Evolutionary conservation across 2,113 vertebrate genomes (phyloP), one percentile per base, ranked within the genome.

Genomic region (Sula dactylatra): DNA sequence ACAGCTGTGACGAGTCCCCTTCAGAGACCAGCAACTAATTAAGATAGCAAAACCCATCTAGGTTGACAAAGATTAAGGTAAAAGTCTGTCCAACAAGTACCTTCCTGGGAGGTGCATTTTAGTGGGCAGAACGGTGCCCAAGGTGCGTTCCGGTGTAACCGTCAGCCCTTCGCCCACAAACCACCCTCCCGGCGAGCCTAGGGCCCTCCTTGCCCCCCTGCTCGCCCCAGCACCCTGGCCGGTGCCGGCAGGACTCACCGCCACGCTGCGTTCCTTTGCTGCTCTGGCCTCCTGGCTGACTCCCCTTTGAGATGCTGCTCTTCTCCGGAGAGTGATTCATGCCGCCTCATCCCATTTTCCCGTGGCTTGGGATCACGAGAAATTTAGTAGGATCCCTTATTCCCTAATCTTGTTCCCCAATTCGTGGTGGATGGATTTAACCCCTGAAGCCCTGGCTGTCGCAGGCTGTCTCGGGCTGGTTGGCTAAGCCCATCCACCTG

Each of bases 321-420:
- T 32, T 72, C 88, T 85, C 52, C 1, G 4, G 12, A 13, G 10
- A 1, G 52, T 97, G 96, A 97, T 52, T 97, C 94, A 96, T 3
- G 0, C 31, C 18, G 73, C 65, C 62, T 69, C 24, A 0, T 50
- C 25, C 27, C 26, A 2, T 96, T 95, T 97, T 97, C 89, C 97
- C 85, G 10, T 66, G 17, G 32, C 69, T 92, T 87, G 59, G 65
- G 59, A 76, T 94, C 95, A 96, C 36, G 81, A 81, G 97, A 62
- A 78, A 81, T 96, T 96, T 59, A 82, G 79, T 42, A 42, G 90
- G 55, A 93, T 87, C 42, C 16, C 49, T 97, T 78, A 87, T 94
- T 97, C 96, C 92, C 56, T 21, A 7, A 38, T 20, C 24, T 77
- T 77, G 38, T 98, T 98, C 97, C 96, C 94, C 87, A 96, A 93